phyloP scores from a whole-genome alignment of 2,888 invertebrate genomes.

The Agrochola lota region DNA sequence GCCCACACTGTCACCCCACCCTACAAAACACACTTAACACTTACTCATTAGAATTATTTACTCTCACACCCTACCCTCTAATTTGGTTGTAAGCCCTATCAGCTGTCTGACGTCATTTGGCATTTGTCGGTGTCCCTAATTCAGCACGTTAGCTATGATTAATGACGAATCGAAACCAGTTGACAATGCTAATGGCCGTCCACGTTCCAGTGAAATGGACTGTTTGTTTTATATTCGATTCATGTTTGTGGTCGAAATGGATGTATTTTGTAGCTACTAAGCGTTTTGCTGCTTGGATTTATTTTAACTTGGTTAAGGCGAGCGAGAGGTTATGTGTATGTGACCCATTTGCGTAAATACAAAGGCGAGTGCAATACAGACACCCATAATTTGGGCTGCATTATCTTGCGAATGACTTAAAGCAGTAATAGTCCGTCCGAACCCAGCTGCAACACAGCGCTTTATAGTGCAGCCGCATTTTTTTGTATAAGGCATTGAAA shows the following conservation, averaged over 20 bases:
- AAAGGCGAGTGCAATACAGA: no score
- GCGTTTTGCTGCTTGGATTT: background rate
- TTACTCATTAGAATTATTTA: conserved; percentile 52
- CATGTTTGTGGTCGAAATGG: conserved; percentile 4
- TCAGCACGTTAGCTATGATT: conserved; percentile 59
- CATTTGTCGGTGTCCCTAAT: conserved; percentile 48
- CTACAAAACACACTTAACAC: conserved; percentile 37
- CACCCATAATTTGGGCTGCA: no score
- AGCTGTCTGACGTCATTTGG: conserved; percentile 59
- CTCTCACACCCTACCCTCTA: conserved; percentile 45
- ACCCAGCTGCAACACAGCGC: no score
- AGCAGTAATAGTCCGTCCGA: no score
- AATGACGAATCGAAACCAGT: conserved; percentile 55
- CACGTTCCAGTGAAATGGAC: conserved; percentile 30
- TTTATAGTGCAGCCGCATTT: no score
- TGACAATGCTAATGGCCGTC: conserved; percentile 53
- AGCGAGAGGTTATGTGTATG: background rate
- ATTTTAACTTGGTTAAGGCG: background rate
- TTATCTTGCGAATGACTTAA: no score
- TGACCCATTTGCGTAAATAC: background rate
- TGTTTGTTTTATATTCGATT: conserved; percentile 30
- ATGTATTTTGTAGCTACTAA: background rate
- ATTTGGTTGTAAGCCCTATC: conserved; percentile 41
- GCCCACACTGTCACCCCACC: conserved; percentile 4
- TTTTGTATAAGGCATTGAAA: no score